Percentiles rank a stretch among this genome's conserved stretches.
phyloP scores from a whole-genome alignment of 1,140 invertebrate genomes.

The Bombus confusus region DNA sequence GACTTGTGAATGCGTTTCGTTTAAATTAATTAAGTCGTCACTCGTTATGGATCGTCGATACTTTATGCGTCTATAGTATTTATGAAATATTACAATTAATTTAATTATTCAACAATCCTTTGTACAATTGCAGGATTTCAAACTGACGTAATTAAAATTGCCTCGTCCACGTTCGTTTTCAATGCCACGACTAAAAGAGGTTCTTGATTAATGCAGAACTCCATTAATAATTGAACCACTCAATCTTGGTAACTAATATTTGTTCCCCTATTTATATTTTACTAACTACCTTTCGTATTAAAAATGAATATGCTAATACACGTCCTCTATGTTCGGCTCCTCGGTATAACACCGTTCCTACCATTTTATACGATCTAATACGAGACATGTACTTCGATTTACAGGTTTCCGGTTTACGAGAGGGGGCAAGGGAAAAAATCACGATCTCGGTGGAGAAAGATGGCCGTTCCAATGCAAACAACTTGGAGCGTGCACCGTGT shows the following conservation, averaged over 20 bases:
- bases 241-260: too few relatives aligned
- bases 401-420: neutral
- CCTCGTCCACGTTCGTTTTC: too few relatives aligned
- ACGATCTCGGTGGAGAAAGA: slow-evolving; percentile 31
- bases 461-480: slow-evolving; percentile 62
- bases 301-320: neutral
- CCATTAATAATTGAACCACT: too few relatives aligned
- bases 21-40: neutral
- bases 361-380: neutral
- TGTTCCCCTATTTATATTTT: too few relatives aligned
- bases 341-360: too few relatives aligned
- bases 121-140: too few relatives aligned
- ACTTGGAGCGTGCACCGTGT: slow-evolving; percentile 73
- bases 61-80: neutral
- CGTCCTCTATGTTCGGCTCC: too few relatives aligned
- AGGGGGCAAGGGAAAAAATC: neutral
- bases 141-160: too few relatives aligned
- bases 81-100: too few relatives aligned
- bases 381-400: neutral
- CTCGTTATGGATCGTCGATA: neutral
- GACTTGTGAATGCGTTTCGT: neutral
- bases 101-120: too few relatives aligned
- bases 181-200: too few relatives aligned
- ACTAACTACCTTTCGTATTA: neutral
- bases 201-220: too few relatives aligned